These are phyloP conservation scores for Drosophila macrospina DNA, from an alignment of 2,888 invertebrate species.

Conservation along the genomic window DNA sequence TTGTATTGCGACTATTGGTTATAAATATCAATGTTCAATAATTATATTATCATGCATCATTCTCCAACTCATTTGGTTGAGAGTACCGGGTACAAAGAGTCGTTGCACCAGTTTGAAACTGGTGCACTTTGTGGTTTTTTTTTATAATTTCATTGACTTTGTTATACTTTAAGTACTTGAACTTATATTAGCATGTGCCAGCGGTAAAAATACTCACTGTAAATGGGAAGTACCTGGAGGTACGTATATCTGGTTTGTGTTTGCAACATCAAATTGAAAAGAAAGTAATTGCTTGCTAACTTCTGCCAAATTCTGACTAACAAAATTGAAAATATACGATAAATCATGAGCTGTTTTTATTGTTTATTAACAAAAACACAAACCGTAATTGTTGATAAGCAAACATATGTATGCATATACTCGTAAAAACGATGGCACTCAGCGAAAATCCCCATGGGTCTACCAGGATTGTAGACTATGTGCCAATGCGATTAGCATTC, in stretches of 20 bases:
- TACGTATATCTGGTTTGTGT: background rate
- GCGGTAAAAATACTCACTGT: slow-evolving; percentile 19
- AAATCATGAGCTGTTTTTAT: slow-evolving; percentile 52
- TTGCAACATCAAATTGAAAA: slow-evolving; percentile 24
- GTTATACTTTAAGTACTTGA: background rate
- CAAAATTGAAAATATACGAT: slow-evolving; percentile 44
- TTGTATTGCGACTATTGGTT: too few relatives aligned
- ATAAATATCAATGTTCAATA: background rate
- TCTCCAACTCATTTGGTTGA: background rate
- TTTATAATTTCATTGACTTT: background rate
- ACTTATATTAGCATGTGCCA: slow-evolving; percentile 10
- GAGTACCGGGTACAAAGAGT: slow-evolving; percentile 4
- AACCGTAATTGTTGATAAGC: slow-evolving; percentile 56
- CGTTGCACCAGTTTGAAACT: slow-evolving; percentile 16
- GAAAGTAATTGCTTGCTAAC: slow-evolving; percentile 35
- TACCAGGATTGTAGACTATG: slow-evolving; percentile 12
- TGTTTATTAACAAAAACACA: slow-evolving; percentile 10
- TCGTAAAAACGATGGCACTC: slow-evolving; percentile 1
- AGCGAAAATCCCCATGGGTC: slow-evolving; percentile 33
- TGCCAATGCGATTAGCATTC: slow-evolving; percentile 47
- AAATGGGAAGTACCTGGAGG: slow-evolving; percentile 21
- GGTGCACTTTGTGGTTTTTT: slow-evolving; percentile 6
- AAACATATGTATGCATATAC: slow-evolving; percentile 51
- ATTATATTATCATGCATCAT: too few relatives aligned
- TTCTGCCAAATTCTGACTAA: slow-evolving; percentile 56